Percentiles rank a stretch among this genome's conserved stretches.
Evolutionary conservation across 1,140 invertebrate species (phyloP).

Genomic region (Polypedilum vanderplanki): DNA sequence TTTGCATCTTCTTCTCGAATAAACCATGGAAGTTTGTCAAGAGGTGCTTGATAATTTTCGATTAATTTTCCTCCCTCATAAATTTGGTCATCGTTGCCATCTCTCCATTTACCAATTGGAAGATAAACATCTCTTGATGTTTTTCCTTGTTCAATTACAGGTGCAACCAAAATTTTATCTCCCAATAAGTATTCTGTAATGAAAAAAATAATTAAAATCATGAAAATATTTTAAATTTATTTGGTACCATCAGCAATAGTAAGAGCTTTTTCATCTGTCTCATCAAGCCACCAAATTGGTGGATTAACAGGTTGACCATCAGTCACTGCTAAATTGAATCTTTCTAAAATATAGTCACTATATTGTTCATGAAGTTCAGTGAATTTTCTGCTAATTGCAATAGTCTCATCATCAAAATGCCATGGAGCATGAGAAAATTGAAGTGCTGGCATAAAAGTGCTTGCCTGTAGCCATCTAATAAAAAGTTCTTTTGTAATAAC

Average conservation of each 20-base stretch:
- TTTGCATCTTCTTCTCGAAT: not conserved
- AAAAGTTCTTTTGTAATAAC: slow-evolving; percentile 55
- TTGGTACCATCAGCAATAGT: slow-evolving; percentile 34
- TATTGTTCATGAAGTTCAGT: slow-evolving; percentile 52
- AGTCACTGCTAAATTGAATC: slow-evolving; percentile 47
- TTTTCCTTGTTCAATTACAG: slow-evolving; percentile 62
- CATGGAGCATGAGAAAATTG: slow-evolving; percentile 73
- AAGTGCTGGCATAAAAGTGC: slow-evolving; percentile 64
- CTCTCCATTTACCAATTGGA: slow-evolving; percentile 62
- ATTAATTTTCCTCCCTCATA: slow-evolving; percentile 49
- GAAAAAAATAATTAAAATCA: slow-evolving; percentile 30
- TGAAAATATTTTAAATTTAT: slow-evolving; percentile 38
- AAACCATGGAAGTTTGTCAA: not conserved
- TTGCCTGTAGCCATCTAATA: slow-evolving; percentile 69
- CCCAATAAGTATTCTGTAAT: slow-evolving; percentile 75
- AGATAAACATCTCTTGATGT: slow-evolving; percentile 65
- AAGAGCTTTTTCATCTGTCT: slow-evolving; percentile 43
- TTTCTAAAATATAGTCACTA: slow-evolving; percentile 46
- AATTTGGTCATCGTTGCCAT: slow-evolving; percentile 45
- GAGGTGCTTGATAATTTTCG: not conserved
- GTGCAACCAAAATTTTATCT: slow-evolving; percentile 76
- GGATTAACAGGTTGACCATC: slow-evolving; percentile 58
- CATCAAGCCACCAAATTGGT: slow-evolving; percentile 71
- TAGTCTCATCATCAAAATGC: slow-evolving; percentile 55
- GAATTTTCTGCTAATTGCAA: slow-evolving; percentile 42